Conservation (phyloP, 2,113 vertebrate genomes). For the Canis aureus region DNA sequence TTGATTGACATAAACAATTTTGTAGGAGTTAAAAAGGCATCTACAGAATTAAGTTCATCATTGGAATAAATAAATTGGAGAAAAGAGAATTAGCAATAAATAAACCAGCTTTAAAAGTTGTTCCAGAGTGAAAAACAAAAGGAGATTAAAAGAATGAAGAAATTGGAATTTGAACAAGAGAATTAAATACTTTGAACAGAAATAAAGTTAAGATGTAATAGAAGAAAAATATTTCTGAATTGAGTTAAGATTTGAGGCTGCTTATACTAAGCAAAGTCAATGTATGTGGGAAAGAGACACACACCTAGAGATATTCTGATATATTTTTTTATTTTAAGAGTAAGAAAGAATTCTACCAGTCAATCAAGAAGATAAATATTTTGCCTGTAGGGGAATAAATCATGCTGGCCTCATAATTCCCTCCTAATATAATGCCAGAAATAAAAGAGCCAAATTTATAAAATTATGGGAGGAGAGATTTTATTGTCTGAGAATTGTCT, state of each 20-base stretch:
- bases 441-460: not conserved
- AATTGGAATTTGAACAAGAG: not conserved
- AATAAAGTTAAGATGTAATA: not conserved
- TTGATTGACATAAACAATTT: not conserved
- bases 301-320: not conserved
- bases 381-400: not conserved
- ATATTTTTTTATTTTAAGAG: not conserved
- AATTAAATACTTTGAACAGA: not conserved
- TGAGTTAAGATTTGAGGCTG: not conserved
- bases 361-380: not conserved
- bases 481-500: not conserved
- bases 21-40: not conserved
- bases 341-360: not conserved
- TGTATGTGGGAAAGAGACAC: not conserved
- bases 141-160: not conserved
- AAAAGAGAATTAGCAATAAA: not conserved
- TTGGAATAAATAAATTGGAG: not conserved
- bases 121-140: constrained; percentile 23
- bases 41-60: not conserved
- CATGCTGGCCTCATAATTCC: not conserved
- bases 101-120: not conserved
- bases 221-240: not conserved
- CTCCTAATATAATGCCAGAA: not conserved
- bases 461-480: constrained; percentile 6
- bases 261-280: not conserved